Conservation (phyloP, 2,113 vertebrate genomes). For the Fregetta grallaria region DNA sequence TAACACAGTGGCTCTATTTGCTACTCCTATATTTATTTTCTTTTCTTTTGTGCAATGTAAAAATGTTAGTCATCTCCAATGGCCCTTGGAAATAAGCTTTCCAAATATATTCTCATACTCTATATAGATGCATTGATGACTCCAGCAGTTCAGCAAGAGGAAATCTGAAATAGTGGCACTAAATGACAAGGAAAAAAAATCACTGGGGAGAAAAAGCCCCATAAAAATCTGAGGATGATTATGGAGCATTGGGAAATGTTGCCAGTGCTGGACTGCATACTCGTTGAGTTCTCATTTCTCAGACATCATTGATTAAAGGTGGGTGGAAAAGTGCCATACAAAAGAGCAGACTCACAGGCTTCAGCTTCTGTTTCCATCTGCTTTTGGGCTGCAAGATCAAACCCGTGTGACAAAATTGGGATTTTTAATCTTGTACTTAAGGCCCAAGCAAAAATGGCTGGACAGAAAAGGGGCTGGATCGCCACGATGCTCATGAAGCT, state of each 20-base stretch:
- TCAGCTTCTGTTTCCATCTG: neutral
- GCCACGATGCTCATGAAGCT: neutral
- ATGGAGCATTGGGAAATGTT: constrained; percentile 17
- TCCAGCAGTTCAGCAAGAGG: constrained; percentile 61
- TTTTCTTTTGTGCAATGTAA: constrained; percentile 63
- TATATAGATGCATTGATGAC: constrained; percentile 68
- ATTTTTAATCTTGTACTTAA: neutral
- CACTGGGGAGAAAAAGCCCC: constrained; percentile 45
- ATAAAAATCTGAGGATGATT: constrained; percentile 33
- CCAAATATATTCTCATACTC: constrained; percentile 73
- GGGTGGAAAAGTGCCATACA: constrained; percentile 7
- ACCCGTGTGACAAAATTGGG: neutral
- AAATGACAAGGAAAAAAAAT: constrained; percentile 62
- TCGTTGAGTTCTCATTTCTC: neutral
- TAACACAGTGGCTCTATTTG: constrained; percentile 70
- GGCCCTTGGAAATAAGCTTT: constrained; percentile 75
- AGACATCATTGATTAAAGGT: constrained; percentile 30
- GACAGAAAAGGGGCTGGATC: neutral
- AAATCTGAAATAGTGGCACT: constrained; percentile 63
- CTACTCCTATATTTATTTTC: constrained; percentile 71
- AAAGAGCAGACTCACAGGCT: neutral
- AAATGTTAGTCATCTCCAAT: constrained; percentile 74
- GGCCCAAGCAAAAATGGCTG: neutral
- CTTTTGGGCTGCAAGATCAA: neutral
- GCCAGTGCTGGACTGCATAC: neutral